phyloP scores from a whole-genome alignment of 2,888 invertebrate genomes.

The Lepidonotus clava region DNA sequence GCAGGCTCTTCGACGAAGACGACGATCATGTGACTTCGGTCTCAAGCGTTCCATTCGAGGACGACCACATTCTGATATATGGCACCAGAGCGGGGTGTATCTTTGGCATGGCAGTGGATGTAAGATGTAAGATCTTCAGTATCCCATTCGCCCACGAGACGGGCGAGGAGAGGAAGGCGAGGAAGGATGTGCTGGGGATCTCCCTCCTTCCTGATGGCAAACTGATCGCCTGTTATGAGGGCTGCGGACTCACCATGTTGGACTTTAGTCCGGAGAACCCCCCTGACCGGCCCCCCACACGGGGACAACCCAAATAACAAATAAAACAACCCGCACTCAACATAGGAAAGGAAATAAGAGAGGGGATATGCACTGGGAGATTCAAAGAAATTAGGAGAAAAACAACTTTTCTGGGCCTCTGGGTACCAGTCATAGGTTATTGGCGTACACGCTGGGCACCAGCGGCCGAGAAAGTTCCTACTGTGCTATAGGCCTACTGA shows the following conservation, averaged over 20 bases:
- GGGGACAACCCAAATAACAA: constrained; percentile 54
- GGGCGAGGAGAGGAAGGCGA: constrained; percentile 14
- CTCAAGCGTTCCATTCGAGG: constrained; percentile 57
- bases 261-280: constrained; percentile 62
- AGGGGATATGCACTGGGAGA: too few species aligned
- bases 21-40: constrained; percentile 65
- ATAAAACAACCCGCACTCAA: too few species aligned
- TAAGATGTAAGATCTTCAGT: constrained; percentile 63
- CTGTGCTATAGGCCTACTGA: too few species aligned
- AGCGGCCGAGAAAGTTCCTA: too few species aligned
- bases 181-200: constrained; percentile 54
- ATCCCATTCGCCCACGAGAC: constrained; percentile 62
- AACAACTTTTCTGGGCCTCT: too few species aligned
- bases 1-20: constrained; percentile 60
- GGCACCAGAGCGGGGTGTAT: constrained; percentile 64
- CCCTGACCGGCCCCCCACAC: constrained; percentile 62
- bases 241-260: constrained; percentile 60
- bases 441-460: too few species aligned
- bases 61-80: constrained; percentile 62
- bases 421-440: too few species aligned
- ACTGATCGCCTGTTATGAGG: constrained; percentile 60
- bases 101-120: constrained; percentile 64
- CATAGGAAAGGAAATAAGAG: too few species aligned
- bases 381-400: too few species aligned
- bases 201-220: constrained; percentile 57